Evolutionary conservation across 1,140 invertebrate species (phyloP).

Genomic region (Doryteuthis pealeii): DNA sequence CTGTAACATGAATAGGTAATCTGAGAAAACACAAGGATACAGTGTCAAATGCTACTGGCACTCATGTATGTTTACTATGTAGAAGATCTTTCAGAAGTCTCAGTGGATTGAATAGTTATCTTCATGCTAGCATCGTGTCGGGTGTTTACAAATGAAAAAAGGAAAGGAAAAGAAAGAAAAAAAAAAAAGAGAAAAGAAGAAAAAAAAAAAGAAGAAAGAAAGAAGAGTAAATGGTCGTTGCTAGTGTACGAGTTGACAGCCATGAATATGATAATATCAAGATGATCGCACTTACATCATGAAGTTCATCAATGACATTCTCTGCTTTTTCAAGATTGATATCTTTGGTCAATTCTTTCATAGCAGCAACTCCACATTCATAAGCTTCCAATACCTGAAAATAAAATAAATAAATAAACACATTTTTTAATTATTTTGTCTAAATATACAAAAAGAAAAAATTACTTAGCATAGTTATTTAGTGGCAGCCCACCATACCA

Average conservation of each 20-base stretch:
- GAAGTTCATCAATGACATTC: constrained; percentile 6
- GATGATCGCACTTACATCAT: constrained; percentile 3
- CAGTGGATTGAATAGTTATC: no score
- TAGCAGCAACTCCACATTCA: not conserved
- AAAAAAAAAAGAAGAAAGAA: not conserved
- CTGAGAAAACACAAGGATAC: no score
- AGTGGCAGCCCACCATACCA: no score
- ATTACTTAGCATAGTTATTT: no score
- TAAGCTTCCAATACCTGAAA: not conserved
- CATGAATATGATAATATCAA: no score
- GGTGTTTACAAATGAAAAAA: not conserved
- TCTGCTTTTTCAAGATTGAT: constrained; percentile 10
- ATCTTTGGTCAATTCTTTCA: constrained; percentile 2
- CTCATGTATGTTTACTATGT: no score
- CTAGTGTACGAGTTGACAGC: not conserved
- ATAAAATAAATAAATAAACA: not conserved
- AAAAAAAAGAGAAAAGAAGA: not conserved
- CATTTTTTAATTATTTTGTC: no score
- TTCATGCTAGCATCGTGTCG: not conserved
- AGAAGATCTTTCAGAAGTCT: no score
- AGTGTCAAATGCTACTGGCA: no score
- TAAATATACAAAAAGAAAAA: no score
- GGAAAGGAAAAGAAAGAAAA: not conserved
- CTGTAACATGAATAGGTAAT: no score
- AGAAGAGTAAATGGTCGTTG: not conserved